Base-by-base conservation (phyloP, 2,113 vertebrate species). In the Colistium nudipinnis region DNA sequence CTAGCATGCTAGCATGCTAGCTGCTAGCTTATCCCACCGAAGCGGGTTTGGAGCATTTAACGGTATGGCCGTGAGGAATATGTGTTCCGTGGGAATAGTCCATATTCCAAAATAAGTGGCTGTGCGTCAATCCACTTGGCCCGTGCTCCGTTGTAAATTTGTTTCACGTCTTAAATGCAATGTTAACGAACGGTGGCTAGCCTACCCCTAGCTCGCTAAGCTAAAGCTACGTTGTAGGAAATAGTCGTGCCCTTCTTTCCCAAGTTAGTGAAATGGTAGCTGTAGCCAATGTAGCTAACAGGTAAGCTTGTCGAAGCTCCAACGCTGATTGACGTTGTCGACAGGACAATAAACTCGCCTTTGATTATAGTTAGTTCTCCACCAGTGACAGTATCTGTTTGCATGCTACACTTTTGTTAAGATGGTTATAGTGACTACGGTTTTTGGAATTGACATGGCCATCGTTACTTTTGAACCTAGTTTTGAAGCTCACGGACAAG, bases 1-100 rank as follows among this genome's bases (percentile, higher is more conserved):
- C 14, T 83, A 76, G 81, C 83, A 64, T 81, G 80, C 14, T 83
- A 76, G 81, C 83, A 64, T 81, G 80, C 54, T 87, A 87, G 62
- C 57, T 68, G 54, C 28, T 85, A 90, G 65, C 47, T 11, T 85
- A 86, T 71, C 78, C 31, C 51, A 3, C 73, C 24, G 33, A 44
- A 71, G 48, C 59, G 41, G 33, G 16, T 53, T 52, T 53, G 30
- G 22, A 27, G 28, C 57, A 41, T 78, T 61, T 13, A 47, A 49
- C n/a, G 30, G n/a, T 16, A 47, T 33, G 27, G 49, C 20, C 0
- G 14, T n/a, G 62, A 55, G n/a, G 1, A 22, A 25, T 25, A 54
- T 14, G 22, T 5, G 22, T 44, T 13, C 3, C 7, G 1, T 2
- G 0, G 0, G 13, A 30, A 22, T 25, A 28, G 1, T 13, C n/a